phyloP scores from a whole-genome alignment of 2,888 invertebrate species.

The Dryadula phaetusa region DNA sequence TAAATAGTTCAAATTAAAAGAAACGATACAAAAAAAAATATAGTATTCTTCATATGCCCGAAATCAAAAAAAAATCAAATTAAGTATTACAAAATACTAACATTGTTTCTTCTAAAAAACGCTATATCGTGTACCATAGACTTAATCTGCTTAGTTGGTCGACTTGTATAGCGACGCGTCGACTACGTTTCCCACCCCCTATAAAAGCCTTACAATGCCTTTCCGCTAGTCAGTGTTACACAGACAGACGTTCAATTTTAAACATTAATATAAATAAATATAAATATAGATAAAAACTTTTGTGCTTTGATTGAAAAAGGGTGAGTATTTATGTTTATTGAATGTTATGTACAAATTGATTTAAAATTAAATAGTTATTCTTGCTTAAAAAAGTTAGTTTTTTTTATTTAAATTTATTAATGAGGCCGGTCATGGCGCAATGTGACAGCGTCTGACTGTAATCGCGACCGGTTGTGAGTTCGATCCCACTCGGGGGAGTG shows the following conservation, averaged over 20 bases:
- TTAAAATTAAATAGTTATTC: neutral
- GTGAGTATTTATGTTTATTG: constrained; percentile 25
- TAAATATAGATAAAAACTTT: constrained; percentile 7
- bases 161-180: constrained; percentile 54
- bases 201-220: constrained; percentile 64
- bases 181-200: constrained; percentile 57
- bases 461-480: too few relatives aligned
- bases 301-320: constrained; percentile 22
- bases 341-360: neutral
- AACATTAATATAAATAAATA: constrained; percentile 31
- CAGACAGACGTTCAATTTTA: constrained; percentile 48
- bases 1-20: too few relatives aligned
- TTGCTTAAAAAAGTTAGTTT: neutral
- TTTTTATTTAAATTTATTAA: too few relatives aligned
- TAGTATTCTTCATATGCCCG: too few relatives aligned
- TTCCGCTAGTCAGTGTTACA: constrained; percentile 57
- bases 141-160: constrained; percentile 43
- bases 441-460: too few relatives aligned
- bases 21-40: too few relatives aligned
- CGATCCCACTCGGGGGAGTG: too few relatives aligned
- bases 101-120: neutral
- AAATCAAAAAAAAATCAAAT: too few relatives aligned
- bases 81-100: too few relatives aligned
- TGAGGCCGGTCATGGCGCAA: too few relatives aligned
- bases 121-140: constrained; percentile 16